Percentiles rank a stretch among this genome's conserved stretches.
These are phyloP conservation scores for Lissocephala sabroskyi DNA, from an alignment of 2,888 invertebrate genomes.

Conservation along the genomic window DNA sequence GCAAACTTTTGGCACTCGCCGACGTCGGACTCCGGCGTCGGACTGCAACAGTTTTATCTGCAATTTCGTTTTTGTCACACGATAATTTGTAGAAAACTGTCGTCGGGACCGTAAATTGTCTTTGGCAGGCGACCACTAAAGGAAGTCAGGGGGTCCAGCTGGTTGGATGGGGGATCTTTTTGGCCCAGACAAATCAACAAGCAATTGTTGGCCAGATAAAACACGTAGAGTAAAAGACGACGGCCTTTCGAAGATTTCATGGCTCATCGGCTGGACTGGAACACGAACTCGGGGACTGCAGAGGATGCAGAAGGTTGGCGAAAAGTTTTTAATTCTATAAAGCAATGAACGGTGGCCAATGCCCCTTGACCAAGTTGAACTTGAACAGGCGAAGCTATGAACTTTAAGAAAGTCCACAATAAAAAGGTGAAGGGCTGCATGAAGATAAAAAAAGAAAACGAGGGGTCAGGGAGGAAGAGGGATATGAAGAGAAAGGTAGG, in stretches of 20 bases:
- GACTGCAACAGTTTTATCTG: conserved; percentile 45
- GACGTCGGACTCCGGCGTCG: no score
- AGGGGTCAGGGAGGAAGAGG: no score
- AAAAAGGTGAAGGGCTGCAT: no score
- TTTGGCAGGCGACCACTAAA: conserved; percentile 44
- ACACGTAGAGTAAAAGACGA: no score
- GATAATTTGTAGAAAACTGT: conserved; percentile 56
- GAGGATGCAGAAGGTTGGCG: conserved; percentile 10
- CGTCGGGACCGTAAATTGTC: conserved; percentile 55
- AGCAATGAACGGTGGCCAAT: conserved; percentile 42
- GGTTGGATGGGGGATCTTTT: conserved; percentile 4
- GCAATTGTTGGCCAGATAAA: conserved; percentile 57
- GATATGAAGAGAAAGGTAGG: no score
- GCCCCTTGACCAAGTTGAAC: no score
- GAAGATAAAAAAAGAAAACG: no score
- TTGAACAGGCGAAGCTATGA: no score
- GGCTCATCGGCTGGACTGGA: no score
- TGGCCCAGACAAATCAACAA: conserved; percentile 52
- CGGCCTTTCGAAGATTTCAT: conserved; percentile 36
- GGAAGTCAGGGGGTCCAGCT: conserved; percentile 31
- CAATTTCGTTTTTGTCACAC: conserved; percentile 45
- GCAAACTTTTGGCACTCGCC: conserved; percentile 41
- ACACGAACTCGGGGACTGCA: not conserved
- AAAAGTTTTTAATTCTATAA: conserved; percentile 55
- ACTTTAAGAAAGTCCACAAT: no score